A percentile compares a stretch with the other conserved stretches of the same genome.
Conservation (phyloP, 2,797 vertebrate genomes). For the Caiman crocodilus region DNA sequence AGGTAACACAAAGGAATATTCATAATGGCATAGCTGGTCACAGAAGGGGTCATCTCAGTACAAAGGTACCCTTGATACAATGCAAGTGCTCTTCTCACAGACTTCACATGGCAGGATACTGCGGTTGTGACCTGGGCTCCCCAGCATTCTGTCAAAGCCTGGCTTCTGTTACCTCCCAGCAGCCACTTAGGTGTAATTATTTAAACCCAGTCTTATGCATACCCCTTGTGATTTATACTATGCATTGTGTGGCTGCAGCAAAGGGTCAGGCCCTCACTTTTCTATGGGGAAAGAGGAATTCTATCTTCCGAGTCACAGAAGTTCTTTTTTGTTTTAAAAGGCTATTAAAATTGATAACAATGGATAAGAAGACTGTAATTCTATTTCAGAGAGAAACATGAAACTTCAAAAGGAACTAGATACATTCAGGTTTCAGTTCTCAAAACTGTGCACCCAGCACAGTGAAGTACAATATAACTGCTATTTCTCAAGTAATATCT, state of each 20-base stretch:
- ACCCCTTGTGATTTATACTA: not conserved
- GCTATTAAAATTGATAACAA: not conserved
- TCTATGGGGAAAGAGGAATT: not conserved
- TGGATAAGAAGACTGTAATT: not conserved
- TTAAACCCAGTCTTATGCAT: not conserved
- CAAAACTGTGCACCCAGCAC: not conserved
- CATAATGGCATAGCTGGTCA: not conserved
- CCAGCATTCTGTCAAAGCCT: not conserved
- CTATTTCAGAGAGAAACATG: not conserved
- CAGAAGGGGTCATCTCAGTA: not conserved
- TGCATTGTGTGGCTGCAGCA: not conserved
- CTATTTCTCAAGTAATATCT: not conserved
- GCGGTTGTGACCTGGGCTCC: not conserved
- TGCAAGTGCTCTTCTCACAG: not conserved
- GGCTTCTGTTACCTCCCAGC: not conserved
- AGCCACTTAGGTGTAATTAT: not conserved
- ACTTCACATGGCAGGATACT: not conserved
- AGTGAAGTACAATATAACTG: not conserved
- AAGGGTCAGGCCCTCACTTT: not conserved
- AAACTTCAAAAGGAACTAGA: not conserved
- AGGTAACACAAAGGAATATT: not conserved
- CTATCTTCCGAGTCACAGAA: not conserved
- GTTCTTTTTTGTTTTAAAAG: not conserved
- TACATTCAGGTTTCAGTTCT: not conserved
- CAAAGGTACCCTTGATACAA: not conserved